phyloP scores from a whole-genome alignment of 2,113 vertebrate species.

The Acanthisitta chloris region DNA sequence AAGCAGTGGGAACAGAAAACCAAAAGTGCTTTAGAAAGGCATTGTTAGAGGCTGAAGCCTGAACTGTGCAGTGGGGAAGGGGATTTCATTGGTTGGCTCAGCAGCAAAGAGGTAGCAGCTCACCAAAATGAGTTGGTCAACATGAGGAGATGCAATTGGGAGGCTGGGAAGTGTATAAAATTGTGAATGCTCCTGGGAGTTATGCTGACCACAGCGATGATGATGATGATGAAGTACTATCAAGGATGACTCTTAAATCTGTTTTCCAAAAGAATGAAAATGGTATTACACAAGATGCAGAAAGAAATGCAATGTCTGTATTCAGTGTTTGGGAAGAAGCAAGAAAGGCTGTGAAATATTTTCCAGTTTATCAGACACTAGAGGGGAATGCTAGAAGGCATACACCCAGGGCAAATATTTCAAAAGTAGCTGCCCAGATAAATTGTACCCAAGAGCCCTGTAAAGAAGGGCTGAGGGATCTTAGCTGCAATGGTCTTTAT shows the following conservation, averaged over 20 bases:
- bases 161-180: not conserved
- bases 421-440: not conserved
- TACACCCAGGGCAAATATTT: not conserved
- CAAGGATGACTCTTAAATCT: not conserved
- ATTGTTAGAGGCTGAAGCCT: not conserved
- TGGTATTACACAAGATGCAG: not conserved
- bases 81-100: not conserved
- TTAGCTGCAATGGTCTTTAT: not conserved
- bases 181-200: not conserved
- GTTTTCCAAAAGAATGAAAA: not conserved
- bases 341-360: not conserved
- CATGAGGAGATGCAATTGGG: not conserved
- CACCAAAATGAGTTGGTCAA: accelerated
- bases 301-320: not conserved
- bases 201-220: not conserved
- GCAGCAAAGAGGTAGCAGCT: not conserved
- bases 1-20: not conserved
- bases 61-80: not conserved
- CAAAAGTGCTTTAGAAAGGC: not conserved
- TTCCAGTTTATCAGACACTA: not conserved
- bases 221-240: not conserved
- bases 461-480: not conserved
- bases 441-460: not conserved
- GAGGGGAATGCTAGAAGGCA: not conserved
- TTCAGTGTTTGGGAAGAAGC: not conserved